Evolutionary conservation across 2,113 vertebrate genomes (phyloP).

Genomic region (Carassius gibelio): DNA sequence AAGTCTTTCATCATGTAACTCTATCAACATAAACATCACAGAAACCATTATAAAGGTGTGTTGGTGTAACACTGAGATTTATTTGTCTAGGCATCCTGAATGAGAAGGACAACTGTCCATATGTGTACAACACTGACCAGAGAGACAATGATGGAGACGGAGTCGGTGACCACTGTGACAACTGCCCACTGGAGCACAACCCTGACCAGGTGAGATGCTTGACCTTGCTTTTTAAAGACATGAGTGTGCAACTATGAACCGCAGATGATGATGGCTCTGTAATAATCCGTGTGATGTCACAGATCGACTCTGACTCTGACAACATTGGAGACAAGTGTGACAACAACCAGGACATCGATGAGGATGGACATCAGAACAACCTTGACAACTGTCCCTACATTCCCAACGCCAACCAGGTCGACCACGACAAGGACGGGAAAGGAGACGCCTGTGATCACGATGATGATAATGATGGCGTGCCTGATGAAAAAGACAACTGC

Average conservation of each 20-base stretch:
- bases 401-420: slow-evolving; percentile 94
- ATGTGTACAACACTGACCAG: slow-evolving; percentile 97
- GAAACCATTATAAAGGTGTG: neutral
- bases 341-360: slow-evolving; percentile 97
- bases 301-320: slow-evolving; percentile 97
- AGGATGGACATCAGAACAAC: slow-evolving; percentile 98
- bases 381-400: slow-evolving; percentile 99
- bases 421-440: slow-evolving; percentile 97
- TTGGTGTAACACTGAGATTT: neutral
- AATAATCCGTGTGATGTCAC: slow-evolving; percentile 53
- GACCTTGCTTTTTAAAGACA: neutral
- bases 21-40: neutral
- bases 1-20: slow-evolving; percentile 53
- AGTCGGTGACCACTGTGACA: slow-evolving; percentile 97
- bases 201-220: slow-evolving; percentile 87
- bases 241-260: neutral
- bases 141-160: slow-evolving; percentile 92
- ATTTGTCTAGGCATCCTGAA: slow-evolving; percentile 87
- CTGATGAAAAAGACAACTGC: slow-evolving; percentile 97
- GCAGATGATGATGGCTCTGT: neutral
- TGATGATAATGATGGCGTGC: slow-evolving; percentile 98
- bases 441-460: slow-evolving; percentile 97
- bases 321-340: slow-evolving; percentile 93
- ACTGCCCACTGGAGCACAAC: slow-evolving; percentile 96
- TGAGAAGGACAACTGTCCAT: slow-evolving; percentile 93